A percentile compares a stretch with the other conserved stretches of the same genome.
phyloP scores from a whole-genome alignment of 37 sponge, comb jelly and placozoan species.

The Chondrilla cf. caribensis region DNA sequence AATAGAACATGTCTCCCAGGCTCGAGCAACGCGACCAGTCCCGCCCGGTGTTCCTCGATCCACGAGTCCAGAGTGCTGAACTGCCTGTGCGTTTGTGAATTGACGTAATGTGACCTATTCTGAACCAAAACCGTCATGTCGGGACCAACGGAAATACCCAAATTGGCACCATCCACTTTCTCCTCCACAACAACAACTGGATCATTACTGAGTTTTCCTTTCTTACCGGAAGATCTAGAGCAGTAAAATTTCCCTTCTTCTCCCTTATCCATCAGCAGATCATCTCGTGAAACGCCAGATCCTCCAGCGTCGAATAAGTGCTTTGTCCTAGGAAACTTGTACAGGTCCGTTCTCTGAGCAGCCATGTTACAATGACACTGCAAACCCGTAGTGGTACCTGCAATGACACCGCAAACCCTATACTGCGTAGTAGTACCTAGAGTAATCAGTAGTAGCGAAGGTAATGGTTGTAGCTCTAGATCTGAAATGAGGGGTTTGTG shows the following conservation, averaged over 20 bases:
- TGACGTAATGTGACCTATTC: conserved; percentile 79
- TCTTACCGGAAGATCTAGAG: not conserved
- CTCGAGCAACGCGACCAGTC: conserved; percentile 53
- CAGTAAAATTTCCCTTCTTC: conserved; percentile 73
- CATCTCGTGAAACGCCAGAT: conserved; percentile 81
- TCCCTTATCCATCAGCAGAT: conserved; percentile 78
- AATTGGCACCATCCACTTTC: conserved; percentile 93
- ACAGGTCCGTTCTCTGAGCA: conserved; percentile 25
- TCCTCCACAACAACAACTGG: conserved; percentile 68
- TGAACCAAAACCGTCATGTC: conserved; percentile 54
- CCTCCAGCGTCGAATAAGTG: conserved; percentile 90
- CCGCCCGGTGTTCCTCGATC: conserved; percentile 67
- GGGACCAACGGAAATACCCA: conserved; percentile 73
- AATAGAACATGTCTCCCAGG: conserved; percentile 73
- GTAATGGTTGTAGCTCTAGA: no score
- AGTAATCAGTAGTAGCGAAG: no score
- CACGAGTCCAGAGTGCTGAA: conserved; percentile 77
- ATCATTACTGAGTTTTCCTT: not conserved
- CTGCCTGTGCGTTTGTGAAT: conserved; percentile 79
- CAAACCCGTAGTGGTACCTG: no score
- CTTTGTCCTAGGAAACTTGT: conserved; percentile 82
- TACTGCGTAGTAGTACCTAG: no score
- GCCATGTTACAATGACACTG: no score
- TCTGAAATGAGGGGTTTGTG: no score
- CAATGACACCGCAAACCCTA: no score